Evolutionary conservation across 2,113 vertebrate genomes (phyloP).

Genomic region (Cyrtonyx montezumae): DNA sequence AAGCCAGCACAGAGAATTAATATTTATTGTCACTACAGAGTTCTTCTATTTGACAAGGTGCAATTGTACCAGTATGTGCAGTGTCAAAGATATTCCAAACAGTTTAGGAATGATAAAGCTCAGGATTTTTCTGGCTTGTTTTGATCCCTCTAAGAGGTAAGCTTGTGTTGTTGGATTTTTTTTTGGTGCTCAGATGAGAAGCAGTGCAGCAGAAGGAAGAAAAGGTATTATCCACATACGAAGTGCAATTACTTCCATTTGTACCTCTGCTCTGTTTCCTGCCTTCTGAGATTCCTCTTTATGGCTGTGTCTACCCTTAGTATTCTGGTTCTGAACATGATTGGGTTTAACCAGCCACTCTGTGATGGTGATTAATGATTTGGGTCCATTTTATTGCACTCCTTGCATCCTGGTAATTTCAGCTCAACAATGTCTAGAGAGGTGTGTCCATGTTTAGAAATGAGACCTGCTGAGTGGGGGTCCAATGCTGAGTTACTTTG

Average conservation of each 20-base stretch:
- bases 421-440: not conserved
- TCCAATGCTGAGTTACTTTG: not conserved
- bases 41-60: slow-evolving; percentile 2
- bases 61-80: not conserved
- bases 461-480: not conserved
- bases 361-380: not conserved
- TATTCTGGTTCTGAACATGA: not conserved
- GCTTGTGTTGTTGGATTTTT: not conserved
- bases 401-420: not conserved
- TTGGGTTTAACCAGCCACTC: not conserved
- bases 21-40: not conserved
- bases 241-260: not conserved
- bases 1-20: slow-evolving; percentile 16
- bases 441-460: not conserved
- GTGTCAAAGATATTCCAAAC: slow-evolving; percentile 1
- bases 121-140: not conserved
- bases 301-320: not conserved
- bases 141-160: not conserved
- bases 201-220: not conserved
- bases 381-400: not conserved
- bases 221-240: not conserved
- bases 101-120: slow-evolving; percentile 2
- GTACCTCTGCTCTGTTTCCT: not conserved
- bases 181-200: not conserved
- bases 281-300: not conserved